These are phyloP conservation scores for Chirona hameri DNA, from an alignment of 2,888 invertebrate genomes.

Conservation along the genomic window DNA sequence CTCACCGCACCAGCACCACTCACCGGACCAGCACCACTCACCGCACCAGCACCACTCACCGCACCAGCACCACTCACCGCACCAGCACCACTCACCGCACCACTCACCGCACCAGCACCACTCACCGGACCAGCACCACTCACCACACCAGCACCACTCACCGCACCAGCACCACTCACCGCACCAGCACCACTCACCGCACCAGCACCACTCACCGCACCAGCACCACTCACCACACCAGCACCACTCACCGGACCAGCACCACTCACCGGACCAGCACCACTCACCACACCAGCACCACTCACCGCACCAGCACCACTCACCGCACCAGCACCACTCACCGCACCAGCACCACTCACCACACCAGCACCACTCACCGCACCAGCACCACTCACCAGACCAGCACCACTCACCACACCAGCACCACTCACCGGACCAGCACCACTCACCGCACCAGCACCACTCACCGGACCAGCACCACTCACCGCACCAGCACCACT, in stretches of 20 bases:
- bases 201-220: conserved; percentile 35
- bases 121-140: too few relatives aligned
- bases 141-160: conserved; percentile 31
- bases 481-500: conserved; percentile 37
- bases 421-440: conserved; percentile 30
- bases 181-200: conserved; percentile 34
- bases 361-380: conserved; percentile 34
- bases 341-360: conserved; percentile 37
- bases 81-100: conserved; percentile 32
- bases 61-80: conserved; percentile 34
- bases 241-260: conserved; percentile 30
- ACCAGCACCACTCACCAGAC: conserved; percentile 35
- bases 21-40: conserved; percentile 31
- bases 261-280: conserved; percentile 36
- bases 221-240: conserved; percentile 35
- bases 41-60: conserved; percentile 37
- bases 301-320: conserved; percentile 37
- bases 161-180: conserved; percentile 37
- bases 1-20: conserved; percentile 37
- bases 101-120: conserved; percentile 37
- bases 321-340: conserved; percentile 31
- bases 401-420: conserved; percentile 35
- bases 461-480: conserved; percentile 23
- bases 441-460: conserved; percentile 36
- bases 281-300: conserved; percentile 23